These are phyloP conservation scores for Parelbella ahira DNA, from an alignment of 2,888 invertebrate species.

Conservation along the genomic window DNA sequence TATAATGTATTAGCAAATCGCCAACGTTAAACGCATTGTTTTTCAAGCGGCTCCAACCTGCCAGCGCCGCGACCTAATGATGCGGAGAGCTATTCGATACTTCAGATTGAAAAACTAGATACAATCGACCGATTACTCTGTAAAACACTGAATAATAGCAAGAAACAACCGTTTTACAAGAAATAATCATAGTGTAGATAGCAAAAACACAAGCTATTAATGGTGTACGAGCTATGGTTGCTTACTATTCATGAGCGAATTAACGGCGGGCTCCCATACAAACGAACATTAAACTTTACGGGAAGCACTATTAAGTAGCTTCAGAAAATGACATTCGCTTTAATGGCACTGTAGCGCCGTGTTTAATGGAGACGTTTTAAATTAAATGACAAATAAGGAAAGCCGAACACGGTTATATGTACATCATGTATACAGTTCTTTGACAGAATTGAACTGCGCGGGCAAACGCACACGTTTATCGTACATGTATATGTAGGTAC, in stretches of 20 bases:
- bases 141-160: slow-evolving; percentile 66
- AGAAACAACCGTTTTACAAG: slow-evolving; percentile 69
- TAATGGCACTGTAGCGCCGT: slow-evolving; percentile 5
- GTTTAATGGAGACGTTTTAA: slow-evolving; percentile 8
- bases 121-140: slow-evolving; percentile 57
- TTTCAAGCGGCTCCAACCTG: slow-evolving; percentile 12
- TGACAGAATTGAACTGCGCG: too few species aligned
- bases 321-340: slow-evolving; percentile 21
- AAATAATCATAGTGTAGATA: slow-evolving; percentile 68
- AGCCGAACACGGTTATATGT: too few species aligned
- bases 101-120: slow-evolving; percentile 49
- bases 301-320: slow-evolving; percentile 17
- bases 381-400: background rate
- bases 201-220: slow-evolving; percentile 68
- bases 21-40: slow-evolving; percentile 13
- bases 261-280: slow-evolving; percentile 48
- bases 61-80: slow-evolving; percentile 47
- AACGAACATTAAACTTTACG: slow-evolving; percentile 33
- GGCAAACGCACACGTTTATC: too few species aligned
- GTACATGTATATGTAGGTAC: too few species aligned
- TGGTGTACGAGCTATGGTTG: slow-evolving; percentile 50
- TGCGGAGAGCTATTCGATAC: slow-evolving; percentile 57
- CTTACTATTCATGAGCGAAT: slow-evolving; percentile 70
- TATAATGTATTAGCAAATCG: too few species aligned
- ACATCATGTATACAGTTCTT: too few species aligned